Evolutionary conservation across 2,888 invertebrate species (phyloP), one percentile per base, ranked within the genome.

Genomic region (Odontomyia ornata): DNA sequence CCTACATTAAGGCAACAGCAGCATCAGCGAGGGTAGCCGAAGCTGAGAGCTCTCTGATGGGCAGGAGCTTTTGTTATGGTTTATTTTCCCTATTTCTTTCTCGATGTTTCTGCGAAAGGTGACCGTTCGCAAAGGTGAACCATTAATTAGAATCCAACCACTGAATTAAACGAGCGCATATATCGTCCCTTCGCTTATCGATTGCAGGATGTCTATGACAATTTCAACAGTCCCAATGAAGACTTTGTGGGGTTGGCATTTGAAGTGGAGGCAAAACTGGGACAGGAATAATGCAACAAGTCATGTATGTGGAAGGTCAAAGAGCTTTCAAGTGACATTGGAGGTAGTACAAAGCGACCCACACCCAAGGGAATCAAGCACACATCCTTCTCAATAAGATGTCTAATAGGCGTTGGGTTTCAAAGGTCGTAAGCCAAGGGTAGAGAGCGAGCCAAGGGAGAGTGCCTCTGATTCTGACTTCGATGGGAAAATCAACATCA

Each of bases 71-170:
- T 15, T 52, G 52, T 52, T 9, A 52, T 52, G 52, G 52, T 52
- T n/a, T 52, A n/a, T 52, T 52, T 52, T 52, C 7, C 18, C 52
- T 18, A 9, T 52, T 52, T 18, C 52, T n/a, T 52, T 52, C 43
- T 52, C 18, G 18, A 18, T 52, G 52, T 52, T 52, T 52, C 28
- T 1, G 30, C 65, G 47, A 60, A 75, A 77, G 77, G 77, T 76
- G 76, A 77, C 73, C 77, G 73, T 75, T 75, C 72, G 77, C 69
- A 77, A 77, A 77, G 65, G 76, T 76, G 60, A 64, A 43, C 77
- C 75, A 77, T 77, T 77, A 77, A 77, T 77, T 77, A 75, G 76
- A 30, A 46, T 56, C 18, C 30, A 23, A 72, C 72, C 72, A 30
- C 56, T 72, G 56, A 56, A 67, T 67, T 67, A 67, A 67, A 67